These are phyloP conservation scores for Sycophila texana DNA, from an alignment of 2,888 invertebrate species.

Conservation along the genomic window DNA sequence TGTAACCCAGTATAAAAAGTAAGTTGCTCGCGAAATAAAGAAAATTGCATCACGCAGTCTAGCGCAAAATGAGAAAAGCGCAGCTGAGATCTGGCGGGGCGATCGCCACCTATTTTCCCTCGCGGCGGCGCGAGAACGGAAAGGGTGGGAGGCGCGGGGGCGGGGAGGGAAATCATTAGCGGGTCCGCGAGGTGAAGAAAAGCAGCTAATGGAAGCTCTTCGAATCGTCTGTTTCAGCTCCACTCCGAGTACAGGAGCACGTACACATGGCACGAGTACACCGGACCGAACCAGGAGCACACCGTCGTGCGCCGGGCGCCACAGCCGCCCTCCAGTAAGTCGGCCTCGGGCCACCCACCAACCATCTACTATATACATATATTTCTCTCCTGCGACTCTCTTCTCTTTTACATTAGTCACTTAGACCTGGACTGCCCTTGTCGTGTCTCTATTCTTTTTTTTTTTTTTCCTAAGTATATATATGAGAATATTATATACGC, in stretches of 20 bases:
- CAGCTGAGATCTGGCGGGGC: too few relatives aligned
- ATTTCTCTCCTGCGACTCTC: not conserved
- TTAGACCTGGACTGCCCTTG: not conserved
- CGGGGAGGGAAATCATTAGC: not conserved
- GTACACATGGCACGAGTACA: conserved; percentile 96
- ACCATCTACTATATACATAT: not conserved
- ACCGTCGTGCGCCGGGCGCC: conserved; percentile 86
- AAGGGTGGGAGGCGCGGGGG: too few relatives aligned
- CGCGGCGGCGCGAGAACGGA: too few relatives aligned
- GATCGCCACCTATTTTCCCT: too few relatives aligned
- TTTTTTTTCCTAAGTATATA: not conserved
- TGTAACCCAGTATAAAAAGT: too few relatives aligned
- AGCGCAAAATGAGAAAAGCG: too few relatives aligned
- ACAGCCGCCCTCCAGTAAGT: conserved; percentile 74
- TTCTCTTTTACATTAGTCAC: not conserved
- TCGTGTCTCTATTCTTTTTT: not conserved
- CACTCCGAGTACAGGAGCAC: conserved; percentile 96
- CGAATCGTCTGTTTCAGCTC: conserved; percentile 80
- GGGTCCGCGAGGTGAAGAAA: not conserved
- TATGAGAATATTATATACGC: not conserved
- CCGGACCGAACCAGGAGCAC: conserved; percentile 79
- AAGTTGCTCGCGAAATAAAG: too few relatives aligned
- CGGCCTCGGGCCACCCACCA: conserved; percentile 34
- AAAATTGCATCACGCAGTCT: too few relatives aligned
- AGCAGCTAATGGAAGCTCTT: not conserved